A percentile compares a stretch with the other conserved stretches of the same genome.
These are phyloP conservation scores for Sebastes hubbsi DNA, from an alignment of 2,797 vertebrate species.

Conservation along the genomic window DNA sequence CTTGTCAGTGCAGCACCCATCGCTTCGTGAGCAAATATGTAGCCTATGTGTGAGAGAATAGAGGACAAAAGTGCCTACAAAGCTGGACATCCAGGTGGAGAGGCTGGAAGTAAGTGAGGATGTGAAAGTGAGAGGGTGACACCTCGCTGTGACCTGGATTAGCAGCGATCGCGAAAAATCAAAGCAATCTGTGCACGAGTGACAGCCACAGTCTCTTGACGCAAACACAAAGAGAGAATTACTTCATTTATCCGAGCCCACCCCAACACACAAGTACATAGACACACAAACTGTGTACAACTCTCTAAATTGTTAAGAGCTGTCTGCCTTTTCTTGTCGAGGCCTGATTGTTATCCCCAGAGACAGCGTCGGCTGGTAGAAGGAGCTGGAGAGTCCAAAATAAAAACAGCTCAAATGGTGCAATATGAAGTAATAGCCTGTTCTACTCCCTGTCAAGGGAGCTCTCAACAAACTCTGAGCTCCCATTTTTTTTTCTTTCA, in stretches of 20 bases:
- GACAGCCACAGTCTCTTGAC: conserved; percentile 21
- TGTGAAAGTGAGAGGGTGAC: not conserved
- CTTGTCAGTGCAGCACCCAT: conserved; percentile 6
- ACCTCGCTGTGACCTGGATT: conserved; percentile 3
- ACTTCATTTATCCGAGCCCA: conserved; percentile 25
- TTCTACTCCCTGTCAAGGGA: conserved; percentile 70
- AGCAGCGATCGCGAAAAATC: conserved; percentile 3
- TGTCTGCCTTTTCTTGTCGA: conserved; percentile 56
- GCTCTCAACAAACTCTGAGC: conserved; percentile 59
- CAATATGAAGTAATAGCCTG: conserved; percentile 79
- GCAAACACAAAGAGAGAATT: conserved; percentile 30
- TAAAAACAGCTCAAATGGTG: conserved; percentile 79
- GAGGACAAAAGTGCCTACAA: not conserved
- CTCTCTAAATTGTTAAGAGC: conserved; percentile 55
- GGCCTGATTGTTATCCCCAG: conserved; percentile 65
- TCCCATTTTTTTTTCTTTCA: conserved; percentile 27
- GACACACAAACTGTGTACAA: conserved; percentile 34
- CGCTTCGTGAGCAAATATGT: not conserved
- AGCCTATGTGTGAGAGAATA: not conserved
- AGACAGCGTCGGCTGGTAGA: conserved; percentile 60
- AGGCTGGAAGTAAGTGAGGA: not conserved
- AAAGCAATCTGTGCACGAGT: conserved; percentile 5
- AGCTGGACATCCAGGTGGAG: not conserved
- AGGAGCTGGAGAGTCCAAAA: conserved; percentile 69
- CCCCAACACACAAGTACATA: conserved; percentile 16